Evolutionary conservation across 2,113 vertebrate species (phyloP).

Genomic region (Myocastor coypus): DNA sequence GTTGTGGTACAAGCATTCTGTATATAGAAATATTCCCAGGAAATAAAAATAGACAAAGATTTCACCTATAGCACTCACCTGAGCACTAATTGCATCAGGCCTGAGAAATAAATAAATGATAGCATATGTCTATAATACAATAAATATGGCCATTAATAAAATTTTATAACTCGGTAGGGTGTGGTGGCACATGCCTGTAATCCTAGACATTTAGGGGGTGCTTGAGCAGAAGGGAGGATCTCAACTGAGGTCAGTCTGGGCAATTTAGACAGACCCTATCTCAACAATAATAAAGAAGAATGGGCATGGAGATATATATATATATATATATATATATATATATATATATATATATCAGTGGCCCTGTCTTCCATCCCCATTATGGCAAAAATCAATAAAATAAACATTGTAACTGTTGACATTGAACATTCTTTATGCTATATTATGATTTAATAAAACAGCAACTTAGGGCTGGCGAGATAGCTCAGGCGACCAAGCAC

Average conservation of each 20-base stretch:
- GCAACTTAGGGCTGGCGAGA: too few species aligned
- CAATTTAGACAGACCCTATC: background rate
- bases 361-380: background rate
- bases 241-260: background rate
- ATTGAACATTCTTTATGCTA: background rate
- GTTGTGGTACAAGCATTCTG: conserved; percentile 56
- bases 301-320: background rate
- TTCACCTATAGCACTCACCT: background rate
- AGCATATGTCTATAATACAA: background rate
- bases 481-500: too few species aligned
- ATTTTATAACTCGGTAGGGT: background rate
- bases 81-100: background rate
- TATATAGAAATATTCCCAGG: conserved; percentile 61
- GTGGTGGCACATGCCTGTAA: background rate
- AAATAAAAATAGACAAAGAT: conserved; percentile 54
- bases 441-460: background rate
- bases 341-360: too few species aligned
- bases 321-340: too few species aligned
- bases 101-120: background rate
- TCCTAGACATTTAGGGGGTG: background rate
- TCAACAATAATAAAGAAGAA: background rate
- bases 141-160: background rate
- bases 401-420: background rate
- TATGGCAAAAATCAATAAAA: background rate
- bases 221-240: background rate